These are phyloP conservation scores for Sporophila hypoxantha DNA, from an alignment of 2,113 vertebrate genomes.

Conservation along the genomic window DNA sequence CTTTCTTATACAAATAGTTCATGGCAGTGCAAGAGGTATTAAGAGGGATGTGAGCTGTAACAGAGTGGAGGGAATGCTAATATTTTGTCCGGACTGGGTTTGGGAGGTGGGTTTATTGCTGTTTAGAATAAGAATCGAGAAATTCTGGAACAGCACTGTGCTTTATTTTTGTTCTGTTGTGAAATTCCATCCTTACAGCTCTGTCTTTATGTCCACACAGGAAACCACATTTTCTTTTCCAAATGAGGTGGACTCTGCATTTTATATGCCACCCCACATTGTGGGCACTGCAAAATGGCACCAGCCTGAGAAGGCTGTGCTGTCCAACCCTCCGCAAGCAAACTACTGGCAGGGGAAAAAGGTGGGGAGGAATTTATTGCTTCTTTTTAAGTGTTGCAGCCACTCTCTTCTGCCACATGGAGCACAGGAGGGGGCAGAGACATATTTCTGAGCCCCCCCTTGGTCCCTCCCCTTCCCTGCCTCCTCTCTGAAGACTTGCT, in stretches of 20 bases:
- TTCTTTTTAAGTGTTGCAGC: constrained; percentile 4
- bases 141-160: background rate
- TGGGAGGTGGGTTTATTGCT: constrained; percentile 36
- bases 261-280: background rate
- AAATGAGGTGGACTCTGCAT: background rate
- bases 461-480: background rate
- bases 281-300: background rate
- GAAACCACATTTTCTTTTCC: constrained; percentile 7
- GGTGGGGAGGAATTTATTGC: constrained; percentile 32
- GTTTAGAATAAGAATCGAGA: constrained; percentile 37
- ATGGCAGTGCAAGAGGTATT: constrained; percentile 13
- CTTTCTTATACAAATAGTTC: constrained; percentile 38
- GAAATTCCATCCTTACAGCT: constrained; percentile 40
- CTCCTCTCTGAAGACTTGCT: constrained; percentile 30
- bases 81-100: constrained; percentile 17
- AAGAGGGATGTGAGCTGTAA: constrained; percentile 22
- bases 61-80: constrained; percentile 24
- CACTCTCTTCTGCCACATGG: constrained; percentile 17
- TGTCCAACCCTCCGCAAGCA: background rate
- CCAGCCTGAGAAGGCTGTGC: background rate
- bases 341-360: background rate
- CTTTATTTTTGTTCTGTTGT: constrained; percentile 56
- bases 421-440: constrained; percentile 32
- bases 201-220: background rate
- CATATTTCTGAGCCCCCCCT: background rate